Conservation (phyloP, 2,113 vertebrate genomes). For the Corvus hawaiiensis region DNA sequence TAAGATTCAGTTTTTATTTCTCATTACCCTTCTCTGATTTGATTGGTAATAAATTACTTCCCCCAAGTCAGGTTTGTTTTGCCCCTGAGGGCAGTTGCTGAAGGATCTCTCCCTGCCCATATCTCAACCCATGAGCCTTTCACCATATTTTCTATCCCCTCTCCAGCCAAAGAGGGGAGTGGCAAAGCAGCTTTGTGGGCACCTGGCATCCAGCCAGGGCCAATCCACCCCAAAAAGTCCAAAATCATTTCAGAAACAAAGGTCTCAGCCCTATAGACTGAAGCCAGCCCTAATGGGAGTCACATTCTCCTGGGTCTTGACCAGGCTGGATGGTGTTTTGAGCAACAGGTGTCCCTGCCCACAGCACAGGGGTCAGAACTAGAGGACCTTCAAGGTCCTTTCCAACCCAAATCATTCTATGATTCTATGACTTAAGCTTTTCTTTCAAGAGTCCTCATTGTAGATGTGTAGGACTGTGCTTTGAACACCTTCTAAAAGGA, state of each 20-base stretch:
- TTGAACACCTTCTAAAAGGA: background rate
- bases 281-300: background rate
- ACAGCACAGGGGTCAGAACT: fast-evolving
- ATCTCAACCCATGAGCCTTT: background rate
- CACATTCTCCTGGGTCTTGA: background rate
- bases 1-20: background rate
- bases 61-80: background rate
- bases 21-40: background rate
- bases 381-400: background rate
- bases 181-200: background rate
- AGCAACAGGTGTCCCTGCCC: background rate
- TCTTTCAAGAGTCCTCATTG: background rate
- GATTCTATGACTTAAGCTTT: background rate
- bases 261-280: background rate
- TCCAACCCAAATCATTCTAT: background rate
- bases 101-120: background rate
- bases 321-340: background rate
- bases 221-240: background rate
- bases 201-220: background rate
- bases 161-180: background rate
- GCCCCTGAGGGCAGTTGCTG: background rate
- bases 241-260: background rate
- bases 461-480: background rate
- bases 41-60: background rate
- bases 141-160: background rate